Evolutionary conservation across 2,888 invertebrate genomes (phyloP).

Genomic region (Dasysyrphus albostriatus): DNA sequence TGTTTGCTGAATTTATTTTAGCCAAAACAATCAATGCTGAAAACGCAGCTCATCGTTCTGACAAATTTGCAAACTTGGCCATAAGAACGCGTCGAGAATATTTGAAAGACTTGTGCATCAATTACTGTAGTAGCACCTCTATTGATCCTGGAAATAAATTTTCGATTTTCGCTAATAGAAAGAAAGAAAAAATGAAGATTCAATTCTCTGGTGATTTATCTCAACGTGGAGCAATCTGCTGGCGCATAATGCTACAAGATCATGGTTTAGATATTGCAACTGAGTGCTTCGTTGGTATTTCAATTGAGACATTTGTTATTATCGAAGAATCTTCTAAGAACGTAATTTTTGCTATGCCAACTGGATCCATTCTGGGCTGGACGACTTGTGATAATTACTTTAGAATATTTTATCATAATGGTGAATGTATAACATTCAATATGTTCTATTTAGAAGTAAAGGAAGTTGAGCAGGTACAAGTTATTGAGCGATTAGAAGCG

Average conservation of each 20-base stretch:
- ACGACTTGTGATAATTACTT: constrained; percentile 86
- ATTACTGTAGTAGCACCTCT: constrained; percentile 91
- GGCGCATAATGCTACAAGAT: constrained; percentile 91
- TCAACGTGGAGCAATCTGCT: constrained; percentile 91
- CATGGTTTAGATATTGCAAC: constrained; percentile 87
- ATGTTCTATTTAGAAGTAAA: constrained; percentile 89
- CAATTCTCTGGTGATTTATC: constrained; percentile 89
- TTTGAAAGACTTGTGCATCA: constrained; percentile 95
- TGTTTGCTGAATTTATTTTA: constrained; percentile 97
- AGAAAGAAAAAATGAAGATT: constrained; percentile 91
- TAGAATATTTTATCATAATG: constrained; percentile 95
- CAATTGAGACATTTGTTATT: constrained; percentile 93
- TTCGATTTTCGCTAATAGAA: constrained; percentile 89
- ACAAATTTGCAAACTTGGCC: constrained; percentile 98
- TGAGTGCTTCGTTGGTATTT: constrained; percentile 93
- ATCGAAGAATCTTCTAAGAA: constrained; percentile 93
- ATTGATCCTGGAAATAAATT: constrained; percentile 94
- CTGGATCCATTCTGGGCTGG: constrained; percentile 89
- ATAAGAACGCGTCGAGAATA: constrained; percentile 97
- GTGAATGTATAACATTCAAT: constrained; percentile 94
- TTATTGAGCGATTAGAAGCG: constrained; percentile 91
- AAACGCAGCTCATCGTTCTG: constrained; percentile 97
- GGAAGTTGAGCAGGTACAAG: constrained; percentile 89
- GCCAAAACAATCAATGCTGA: constrained; percentile 99
- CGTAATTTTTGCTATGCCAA: constrained; percentile 94